Evolutionary conservation across 2,113 vertebrate species (phyloP), one percentile per base, ranked within the genome.

Genomic region (Machaerirhynchus nigripectus): DNA sequence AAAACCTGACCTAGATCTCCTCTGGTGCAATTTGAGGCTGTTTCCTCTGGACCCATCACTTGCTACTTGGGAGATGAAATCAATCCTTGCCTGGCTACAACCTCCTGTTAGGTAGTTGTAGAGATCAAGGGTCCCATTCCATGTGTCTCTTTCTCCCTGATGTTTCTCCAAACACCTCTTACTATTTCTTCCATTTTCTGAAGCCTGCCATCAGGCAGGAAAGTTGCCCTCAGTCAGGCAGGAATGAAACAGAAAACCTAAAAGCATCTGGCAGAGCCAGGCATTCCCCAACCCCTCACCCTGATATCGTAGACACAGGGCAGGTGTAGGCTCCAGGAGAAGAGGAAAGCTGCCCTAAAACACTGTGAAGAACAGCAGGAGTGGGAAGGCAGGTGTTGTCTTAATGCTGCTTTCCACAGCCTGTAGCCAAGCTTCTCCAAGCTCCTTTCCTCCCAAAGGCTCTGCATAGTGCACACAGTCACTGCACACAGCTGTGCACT

Each of bases 11-110:
- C 28, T 55, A 21, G n/a, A 63, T 70, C 10, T 78, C 23, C 28
- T 39, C 15, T 61, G 28, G 23, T 28, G 24, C 19, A 63, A n/a
- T 20, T n/a, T 63, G 47, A 55, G 11, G n/a, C 24, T 40, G 4
- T 47, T 55, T 79, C 47, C 20, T 63, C 24, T 70, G 10, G 16
- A 63, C 30, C 24, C 15, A 10, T 63, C 15, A 21, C 16, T 55
- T 47, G n/a, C n/a, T 39, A 2, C 40, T 10, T 35, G 20, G 15
- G n/a, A 70, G n/a, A 26, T 26, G 8, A 63, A 63, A 40, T 61
- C 1, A 0, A 27, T 24, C 19, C 15, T 70, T 1, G 0, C 30
- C 28, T 0, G 0, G 30, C 49, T 47, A 30, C 47, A 47, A 3
- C 13, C 7, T 87, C 24, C 10, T 24, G 5, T 47, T 46, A 13